Percentiles rank a stretch among this genome's conserved stretches.
These are phyloP conservation scores for Linnaemya tessellans DNA, from an alignment of 2,888 invertebrate species.

Conservation along the genomic window DNA sequence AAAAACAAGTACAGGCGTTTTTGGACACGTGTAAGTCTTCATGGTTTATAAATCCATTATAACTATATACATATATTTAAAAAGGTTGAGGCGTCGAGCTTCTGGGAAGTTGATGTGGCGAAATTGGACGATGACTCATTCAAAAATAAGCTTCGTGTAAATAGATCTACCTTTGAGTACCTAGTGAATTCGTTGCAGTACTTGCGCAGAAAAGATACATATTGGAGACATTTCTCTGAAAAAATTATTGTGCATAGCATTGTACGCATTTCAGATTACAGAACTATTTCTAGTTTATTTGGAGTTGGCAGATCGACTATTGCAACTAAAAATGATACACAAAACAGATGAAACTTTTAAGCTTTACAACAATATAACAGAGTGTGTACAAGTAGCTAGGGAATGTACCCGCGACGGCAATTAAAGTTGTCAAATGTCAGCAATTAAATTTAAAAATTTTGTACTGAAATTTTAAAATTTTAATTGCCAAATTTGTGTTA, in stretches of 20 bases:
- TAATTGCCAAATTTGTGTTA: no score
- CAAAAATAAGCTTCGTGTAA: not conserved
- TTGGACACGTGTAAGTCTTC: no score
- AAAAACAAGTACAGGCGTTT: no score
- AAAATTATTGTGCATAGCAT: not conserved
- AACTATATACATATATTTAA: no score
- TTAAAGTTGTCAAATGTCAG: no score
- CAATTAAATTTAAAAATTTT: no score
- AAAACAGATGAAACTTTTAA: not conserved
- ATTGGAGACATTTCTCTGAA: not conserved
- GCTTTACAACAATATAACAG: not conserved
- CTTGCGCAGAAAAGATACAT: not conserved
- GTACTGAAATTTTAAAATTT: no score
- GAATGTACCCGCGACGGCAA: no score
- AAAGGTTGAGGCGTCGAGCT: no score
- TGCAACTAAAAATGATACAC: not conserved
- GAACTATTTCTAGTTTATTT: no score
- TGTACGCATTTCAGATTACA: constrained; percentile 11
- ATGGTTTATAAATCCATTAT: no score
- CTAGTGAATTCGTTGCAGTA: not conserved
- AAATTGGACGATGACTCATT: not conserved
- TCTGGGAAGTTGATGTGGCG: not conserved
- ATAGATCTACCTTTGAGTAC: not conserved
- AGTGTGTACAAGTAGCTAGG: not conserved
- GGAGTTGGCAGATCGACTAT: not conserved